Conservation (phyloP, 2,113 vertebrate species). For the Ictalurus punctatus region DNA sequence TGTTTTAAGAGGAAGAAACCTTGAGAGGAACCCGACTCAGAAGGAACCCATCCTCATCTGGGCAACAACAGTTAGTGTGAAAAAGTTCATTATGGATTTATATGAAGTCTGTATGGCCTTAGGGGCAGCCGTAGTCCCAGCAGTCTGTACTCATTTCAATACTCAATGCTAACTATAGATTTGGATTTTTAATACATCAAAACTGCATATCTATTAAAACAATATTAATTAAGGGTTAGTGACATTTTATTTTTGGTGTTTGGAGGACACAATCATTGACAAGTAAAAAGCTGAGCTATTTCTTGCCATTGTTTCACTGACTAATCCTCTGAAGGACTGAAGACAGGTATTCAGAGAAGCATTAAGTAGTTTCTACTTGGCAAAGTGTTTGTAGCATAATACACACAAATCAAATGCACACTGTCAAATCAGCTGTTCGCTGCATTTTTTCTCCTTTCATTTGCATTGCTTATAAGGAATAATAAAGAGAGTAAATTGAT, state of each 20-base stretch:
- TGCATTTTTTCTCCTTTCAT: neutral
- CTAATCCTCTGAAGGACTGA: neutral
- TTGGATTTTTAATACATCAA: neutral
- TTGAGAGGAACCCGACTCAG: no score
- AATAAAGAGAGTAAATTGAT: neutral
- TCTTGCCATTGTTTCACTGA: neutral
- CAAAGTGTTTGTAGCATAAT: neutral
- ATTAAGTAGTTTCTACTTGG: neutral
- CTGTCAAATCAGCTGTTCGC: neutral
- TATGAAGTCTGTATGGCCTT: no score
- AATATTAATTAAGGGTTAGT: neutral
- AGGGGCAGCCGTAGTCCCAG: no score
- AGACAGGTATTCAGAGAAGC: neutral
- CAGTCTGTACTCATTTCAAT: neutral
- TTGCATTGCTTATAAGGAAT: neutral
- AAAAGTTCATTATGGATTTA: no score
- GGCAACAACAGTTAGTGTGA: no score
- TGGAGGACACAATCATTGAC: neutral
- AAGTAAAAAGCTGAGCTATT: neutral
- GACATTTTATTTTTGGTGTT: neutral
- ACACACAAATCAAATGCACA: neutral
- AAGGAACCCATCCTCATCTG: no score
- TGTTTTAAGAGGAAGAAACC: no score
- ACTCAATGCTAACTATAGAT: neutral
- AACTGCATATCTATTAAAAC: neutral